Conservation (phyloP, 2,797 vertebrate species). For the Setipinna tenuifilis region DNA sequence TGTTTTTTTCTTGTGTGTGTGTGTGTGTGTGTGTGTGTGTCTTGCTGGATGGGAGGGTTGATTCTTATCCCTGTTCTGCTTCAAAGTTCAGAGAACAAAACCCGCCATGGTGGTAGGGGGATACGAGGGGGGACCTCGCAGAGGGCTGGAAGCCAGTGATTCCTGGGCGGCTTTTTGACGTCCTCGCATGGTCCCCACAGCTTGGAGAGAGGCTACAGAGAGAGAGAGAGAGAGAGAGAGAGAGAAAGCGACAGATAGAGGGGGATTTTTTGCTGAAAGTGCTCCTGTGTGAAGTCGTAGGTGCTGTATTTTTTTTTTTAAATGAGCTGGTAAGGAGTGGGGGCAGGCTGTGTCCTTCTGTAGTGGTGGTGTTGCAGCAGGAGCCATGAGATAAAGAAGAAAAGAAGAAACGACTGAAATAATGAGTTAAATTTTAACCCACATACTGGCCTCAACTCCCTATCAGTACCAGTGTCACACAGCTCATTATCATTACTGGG, state of each 20-base stretch:
- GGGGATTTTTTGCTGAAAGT: not conserved
- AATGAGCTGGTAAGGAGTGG: not conserved
- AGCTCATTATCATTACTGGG: not conserved
- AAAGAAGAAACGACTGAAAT: constrained; percentile 23
- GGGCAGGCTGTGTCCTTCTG: not conserved
- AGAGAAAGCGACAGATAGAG: not conserved
- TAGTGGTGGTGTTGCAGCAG: not conserved
- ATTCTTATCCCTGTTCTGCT: constrained; percentile 27
- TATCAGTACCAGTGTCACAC: not conserved
- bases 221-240: constrained; percentile 12
- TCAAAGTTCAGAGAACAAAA: constrained; percentile 28
- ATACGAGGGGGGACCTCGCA: not conserved
- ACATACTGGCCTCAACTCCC: not conserved
- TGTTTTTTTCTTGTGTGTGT: constrained; percentile 30
- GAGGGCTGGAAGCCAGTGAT: constrained; percentile 7
- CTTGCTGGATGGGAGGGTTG: constrained; percentile 17
- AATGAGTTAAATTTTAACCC: constrained; percentile 9
- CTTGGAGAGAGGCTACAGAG: not conserved
- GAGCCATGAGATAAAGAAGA: not conserved
- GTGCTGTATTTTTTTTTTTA: not conserved
- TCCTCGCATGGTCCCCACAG: not conserved
- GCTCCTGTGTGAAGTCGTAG: constrained; percentile 10
- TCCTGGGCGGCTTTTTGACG: constrained; percentile 19
- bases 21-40: not conserved
- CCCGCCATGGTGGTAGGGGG: not conserved